Evolutionary conservation across 2,888 invertebrate species (phyloP).

Genomic region (Zonitis immaculata): DNA sequence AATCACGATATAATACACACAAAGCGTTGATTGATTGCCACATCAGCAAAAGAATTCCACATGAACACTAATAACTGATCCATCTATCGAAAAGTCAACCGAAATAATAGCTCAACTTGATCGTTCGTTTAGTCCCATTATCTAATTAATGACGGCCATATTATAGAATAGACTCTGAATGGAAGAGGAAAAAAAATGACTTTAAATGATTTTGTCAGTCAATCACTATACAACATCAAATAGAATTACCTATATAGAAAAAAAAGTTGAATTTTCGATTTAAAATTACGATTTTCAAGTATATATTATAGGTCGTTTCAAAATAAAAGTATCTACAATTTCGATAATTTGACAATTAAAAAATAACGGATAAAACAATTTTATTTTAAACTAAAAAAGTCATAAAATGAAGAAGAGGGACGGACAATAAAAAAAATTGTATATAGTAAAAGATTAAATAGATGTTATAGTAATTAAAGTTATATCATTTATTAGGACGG

Average conservation of each 20-base stretch:
- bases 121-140: background rate
- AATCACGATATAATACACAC: background rate
- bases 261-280: too few species aligned
- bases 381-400: too few species aligned
- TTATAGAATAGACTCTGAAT: background rate
- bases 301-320: too few species aligned
- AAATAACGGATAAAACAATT: too few species aligned
- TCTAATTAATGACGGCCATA: background rate
- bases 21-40: background rate
- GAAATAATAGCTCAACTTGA: background rate
- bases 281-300: too few species aligned
- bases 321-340: too few species aligned
- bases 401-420: too few species aligned
- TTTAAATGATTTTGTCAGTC: background rate
- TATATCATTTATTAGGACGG: constrained; percentile 16
- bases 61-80: background rate
- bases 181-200: background rate
- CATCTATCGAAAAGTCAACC: background rate
- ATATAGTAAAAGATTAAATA: constrained; percentile 17
- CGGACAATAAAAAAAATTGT: constrained; percentile 14
- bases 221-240: background rate
- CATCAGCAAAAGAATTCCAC: background rate
- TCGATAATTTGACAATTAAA: too few species aligned
- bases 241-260: too few species aligned
- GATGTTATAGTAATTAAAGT: constrained; percentile 21